phyloP scores from a whole-genome alignment of 2,797 vertebrate species.

The Zenarchopterus dispar region DNA sequence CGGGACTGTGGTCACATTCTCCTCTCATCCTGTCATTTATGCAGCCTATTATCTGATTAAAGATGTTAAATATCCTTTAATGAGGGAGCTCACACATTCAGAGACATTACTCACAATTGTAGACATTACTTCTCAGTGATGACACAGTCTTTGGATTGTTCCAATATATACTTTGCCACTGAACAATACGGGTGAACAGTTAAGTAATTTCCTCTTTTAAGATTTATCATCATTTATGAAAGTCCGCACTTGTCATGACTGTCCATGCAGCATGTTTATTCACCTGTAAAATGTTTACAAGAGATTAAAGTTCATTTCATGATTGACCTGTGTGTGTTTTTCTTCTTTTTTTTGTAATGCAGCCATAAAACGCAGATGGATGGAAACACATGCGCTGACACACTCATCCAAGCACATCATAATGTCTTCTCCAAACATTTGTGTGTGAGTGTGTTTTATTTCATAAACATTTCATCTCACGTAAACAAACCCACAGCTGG shows the following conservation, averaged over 20 bases:
- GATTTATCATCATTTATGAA: conserved; percentile 32
- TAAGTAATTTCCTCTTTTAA: conserved; percentile 50
- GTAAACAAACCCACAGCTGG: conserved; percentile 17
- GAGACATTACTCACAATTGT: conserved; percentile 55
- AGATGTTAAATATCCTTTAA: conserved; percentile 36
- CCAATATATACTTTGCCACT: conserved; percentile 32
- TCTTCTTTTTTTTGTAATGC: conserved; percentile 23
- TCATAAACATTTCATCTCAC: conserved; percentile 7
- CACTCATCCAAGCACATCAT: conserved; percentile 14
- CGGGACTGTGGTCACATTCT: conserved; percentile 13
- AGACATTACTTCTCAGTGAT: conserved; percentile 48
- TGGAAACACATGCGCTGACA: conserved; percentile 11
- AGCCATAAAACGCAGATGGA: conserved; percentile 44
- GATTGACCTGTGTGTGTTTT: conserved; percentile 30
- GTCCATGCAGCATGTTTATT: conserved; percentile 30
- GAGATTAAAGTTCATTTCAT: conserved; percentile 58
- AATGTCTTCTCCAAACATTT: conserved; percentile 8
- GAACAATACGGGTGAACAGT: conserved; percentile 24
- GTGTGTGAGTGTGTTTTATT: conserved; percentile 2
- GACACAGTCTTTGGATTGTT: conserved; percentile 23
- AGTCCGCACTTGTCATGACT: conserved; percentile 7
- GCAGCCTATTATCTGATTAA: conserved; percentile 30
- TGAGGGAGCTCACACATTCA: conserved; percentile 36
- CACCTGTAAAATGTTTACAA: conserved; percentile 68
- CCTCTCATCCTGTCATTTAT: conserved; percentile 19